Evolutionary conservation across 2,797 vertebrate genomes (phyloP).

Genomic region (Molossus alvarezi): DNA sequence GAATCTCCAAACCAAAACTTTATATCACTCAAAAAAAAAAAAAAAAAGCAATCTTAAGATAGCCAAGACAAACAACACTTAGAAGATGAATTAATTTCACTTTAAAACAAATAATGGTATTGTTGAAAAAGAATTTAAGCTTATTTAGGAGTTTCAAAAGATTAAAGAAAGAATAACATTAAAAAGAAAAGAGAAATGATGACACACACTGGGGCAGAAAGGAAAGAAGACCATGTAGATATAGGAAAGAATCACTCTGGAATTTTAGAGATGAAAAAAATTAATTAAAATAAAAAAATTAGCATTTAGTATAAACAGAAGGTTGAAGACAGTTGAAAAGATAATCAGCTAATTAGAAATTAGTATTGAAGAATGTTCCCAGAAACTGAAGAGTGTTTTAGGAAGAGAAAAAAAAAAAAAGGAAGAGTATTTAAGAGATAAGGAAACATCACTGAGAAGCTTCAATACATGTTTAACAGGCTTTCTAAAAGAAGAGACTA

Average conservation of each 20-base stretch:
- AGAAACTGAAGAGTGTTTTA: background rate
- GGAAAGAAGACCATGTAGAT: background rate
- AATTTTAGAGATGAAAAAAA: slow-evolving; percentile 47
- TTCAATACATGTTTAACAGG: background rate
- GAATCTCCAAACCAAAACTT: slow-evolving; percentile 6
- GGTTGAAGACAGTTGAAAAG: background rate
- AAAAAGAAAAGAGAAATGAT: background rate
- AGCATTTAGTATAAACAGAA: slow-evolving; percentile 29
- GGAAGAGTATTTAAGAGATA: background rate
- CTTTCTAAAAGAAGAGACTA: slow-evolving; percentile 44
- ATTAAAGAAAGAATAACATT: background rate
- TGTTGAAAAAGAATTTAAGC: background rate
- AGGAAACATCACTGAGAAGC: background rate
- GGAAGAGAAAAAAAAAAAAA: background rate
- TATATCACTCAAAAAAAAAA: background rate
- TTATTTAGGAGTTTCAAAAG: background rate
- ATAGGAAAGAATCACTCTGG: background rate
- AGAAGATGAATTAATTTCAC: background rate
- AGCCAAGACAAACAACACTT: background rate
- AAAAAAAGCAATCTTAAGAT: background rate
- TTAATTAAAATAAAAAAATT: background rate
- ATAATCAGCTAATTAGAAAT: background rate
- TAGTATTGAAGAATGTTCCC: background rate
- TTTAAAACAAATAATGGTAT: background rate
- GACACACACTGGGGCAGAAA: background rate